A percentile compares a stretch with the other conserved stretches of the same genome.
Conservation (phyloP, 35 echinoderm and acorn worm genomes). For the Heliocidaris tuberculata region DNA sequence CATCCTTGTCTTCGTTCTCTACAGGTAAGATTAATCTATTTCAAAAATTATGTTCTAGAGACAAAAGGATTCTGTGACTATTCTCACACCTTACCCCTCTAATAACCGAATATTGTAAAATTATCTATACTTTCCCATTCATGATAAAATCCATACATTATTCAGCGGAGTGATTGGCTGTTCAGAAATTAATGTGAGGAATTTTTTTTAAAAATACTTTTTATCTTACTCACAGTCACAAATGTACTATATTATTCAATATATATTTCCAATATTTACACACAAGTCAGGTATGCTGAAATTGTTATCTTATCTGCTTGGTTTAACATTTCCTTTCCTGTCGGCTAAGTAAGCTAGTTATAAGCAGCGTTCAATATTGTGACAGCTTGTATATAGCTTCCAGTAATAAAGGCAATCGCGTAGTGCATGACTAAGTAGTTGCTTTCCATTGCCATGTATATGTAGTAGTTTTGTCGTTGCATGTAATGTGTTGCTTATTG, state of each 20-base stretch:
- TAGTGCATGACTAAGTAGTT: not conserved
- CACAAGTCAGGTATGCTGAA: not conserved
- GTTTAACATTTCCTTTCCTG: not conserved
- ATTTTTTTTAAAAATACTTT: not conserved
- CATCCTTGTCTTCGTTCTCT: conserved; percentile 43
- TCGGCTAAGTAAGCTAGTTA: not conserved
- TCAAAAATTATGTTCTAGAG: not conserved
- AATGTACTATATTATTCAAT: not conserved
- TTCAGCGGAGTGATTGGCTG: not conserved
- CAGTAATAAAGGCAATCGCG: not conserved
- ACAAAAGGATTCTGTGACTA: not conserved
- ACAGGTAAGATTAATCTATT: conserved; percentile 42
- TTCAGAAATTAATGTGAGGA: not conserved
- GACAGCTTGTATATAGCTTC: not conserved
- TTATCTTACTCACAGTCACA: not conserved
- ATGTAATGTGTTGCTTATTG: not conserved
- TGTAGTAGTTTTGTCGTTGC: not conserved
- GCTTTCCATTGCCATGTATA: not conserved
- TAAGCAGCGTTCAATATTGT: not conserved
- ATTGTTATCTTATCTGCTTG: not conserved
- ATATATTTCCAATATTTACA: not conserved
- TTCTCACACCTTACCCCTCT: not conserved
- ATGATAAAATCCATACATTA: not conserved
- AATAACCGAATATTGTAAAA: not conserved
- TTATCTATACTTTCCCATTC: not conserved